Percentiles rank a stretch among this genome's conserved stretches.
Conservation (phyloP, 2,797 vertebrate species). For the Semotilus atromaculatus region DNA sequence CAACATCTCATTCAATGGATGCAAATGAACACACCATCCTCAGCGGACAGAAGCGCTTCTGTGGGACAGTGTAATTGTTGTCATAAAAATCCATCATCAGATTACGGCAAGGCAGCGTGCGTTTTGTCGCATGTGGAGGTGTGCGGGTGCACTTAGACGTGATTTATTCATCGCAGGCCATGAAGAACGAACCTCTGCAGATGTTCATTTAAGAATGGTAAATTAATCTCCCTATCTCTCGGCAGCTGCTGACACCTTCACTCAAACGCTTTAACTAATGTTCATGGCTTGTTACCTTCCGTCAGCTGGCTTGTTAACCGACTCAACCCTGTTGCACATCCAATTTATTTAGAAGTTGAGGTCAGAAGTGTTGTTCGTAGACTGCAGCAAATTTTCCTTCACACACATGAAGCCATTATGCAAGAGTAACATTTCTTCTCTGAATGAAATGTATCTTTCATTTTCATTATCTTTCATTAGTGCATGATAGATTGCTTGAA, state of each 20-base stretch:
- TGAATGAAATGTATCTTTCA: slow-evolving; percentile 2
- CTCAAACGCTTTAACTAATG: slow-evolving; percentile 11
- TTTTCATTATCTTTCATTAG: neutral
- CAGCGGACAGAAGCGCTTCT: slow-evolving; percentile 10
- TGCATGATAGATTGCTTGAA: slow-evolving; percentile 44
- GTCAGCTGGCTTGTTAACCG: neutral
- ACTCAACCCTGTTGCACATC: slow-evolving; percentile 12
- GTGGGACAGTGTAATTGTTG: slow-evolving; percentile 23
- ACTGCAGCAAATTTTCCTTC: neutral
- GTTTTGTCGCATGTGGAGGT: slow-evolving; percentile 1
- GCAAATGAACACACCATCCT: slow-evolving; percentile 39
- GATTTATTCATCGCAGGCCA: slow-evolving; percentile 26
- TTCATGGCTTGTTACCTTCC: slow-evolving; percentile 15
- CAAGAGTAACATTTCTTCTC: neutral
- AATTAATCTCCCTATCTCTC: slow-evolving; percentile 36
- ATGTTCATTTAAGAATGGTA: slow-evolving; percentile 46
- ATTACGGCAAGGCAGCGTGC: neutral
- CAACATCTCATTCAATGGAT: slow-evolving; percentile 37
- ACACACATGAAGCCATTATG: neutral
- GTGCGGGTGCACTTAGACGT: slow-evolving; percentile 21
- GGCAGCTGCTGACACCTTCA: neutral
- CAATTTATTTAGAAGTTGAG: slow-evolving; percentile 14
- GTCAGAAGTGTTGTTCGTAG: neutral
- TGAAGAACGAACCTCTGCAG: slow-evolving; percentile 30
- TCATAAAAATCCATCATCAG: slow-evolving; percentile 40